These are phyloP conservation scores for Halichoeres trimaculatus DNA, from an alignment of 2,113 vertebrate species.

Conservation along the genomic window DNA sequence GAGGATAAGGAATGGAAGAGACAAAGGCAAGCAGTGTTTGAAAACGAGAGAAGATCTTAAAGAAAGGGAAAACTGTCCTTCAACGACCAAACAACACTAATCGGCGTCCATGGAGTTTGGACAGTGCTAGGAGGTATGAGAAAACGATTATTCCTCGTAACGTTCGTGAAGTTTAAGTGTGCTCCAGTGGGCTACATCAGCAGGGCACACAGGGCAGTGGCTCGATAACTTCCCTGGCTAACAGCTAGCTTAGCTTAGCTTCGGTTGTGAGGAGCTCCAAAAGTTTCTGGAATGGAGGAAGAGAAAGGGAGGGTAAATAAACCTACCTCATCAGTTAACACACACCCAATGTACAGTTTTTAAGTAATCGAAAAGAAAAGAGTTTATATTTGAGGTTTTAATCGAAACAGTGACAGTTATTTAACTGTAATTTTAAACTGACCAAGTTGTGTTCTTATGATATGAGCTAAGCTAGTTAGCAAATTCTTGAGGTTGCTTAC, in stretches of 20 bases:
- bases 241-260: conserved; percentile 58
- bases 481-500: conserved; percentile 25
- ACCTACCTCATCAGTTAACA: neutral
- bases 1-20: conserved; percentile 71
- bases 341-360: no score
- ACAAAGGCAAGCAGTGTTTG: conserved; percentile 45
- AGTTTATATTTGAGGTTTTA: no score
- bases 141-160: neutral
- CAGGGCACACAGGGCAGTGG: conserved; percentile 43
- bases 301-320: conserved; percentile 17
- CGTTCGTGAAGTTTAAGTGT: conserved; percentile 6
- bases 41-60: conserved; percentile 25
- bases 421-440: conserved; percentile 2
- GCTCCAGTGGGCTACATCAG: conserved; percentile 50
- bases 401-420: neutral
- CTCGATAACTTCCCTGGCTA: conserved; percentile 59
- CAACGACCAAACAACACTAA: conserved; percentile 25
- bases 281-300: conserved; percentile 73
- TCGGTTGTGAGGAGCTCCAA: conserved; percentile 71
- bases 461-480: conserved; percentile 61
- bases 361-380: neutral
- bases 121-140: conserved; percentile 64
- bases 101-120: neutral
- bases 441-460: conserved; percentile 18
- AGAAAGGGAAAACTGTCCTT: conserved; percentile 28